Evolutionary conservation across 2,113 vertebrate species (phyloP), one percentile per base, ranked within the genome.

Genomic region (Otocyon megalotis): DNA sequence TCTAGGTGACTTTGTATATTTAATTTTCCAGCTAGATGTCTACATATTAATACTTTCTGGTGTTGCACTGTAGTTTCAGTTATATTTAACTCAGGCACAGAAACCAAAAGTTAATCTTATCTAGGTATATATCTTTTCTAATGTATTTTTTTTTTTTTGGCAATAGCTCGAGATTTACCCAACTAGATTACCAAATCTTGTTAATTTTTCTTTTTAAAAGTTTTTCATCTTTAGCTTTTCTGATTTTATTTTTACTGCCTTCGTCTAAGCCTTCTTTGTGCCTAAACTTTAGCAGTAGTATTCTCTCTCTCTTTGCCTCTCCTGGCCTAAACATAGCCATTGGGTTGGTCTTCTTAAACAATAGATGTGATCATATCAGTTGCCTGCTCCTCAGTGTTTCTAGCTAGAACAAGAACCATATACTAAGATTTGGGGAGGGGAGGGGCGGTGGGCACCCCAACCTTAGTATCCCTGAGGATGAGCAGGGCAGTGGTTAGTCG

Each of bases 141-240:
- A n/a, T 74, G 22, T 82, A 22, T 77, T 86, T 90, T 93, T 90
- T 77, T 86, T 90, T 93, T 48, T 67, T 69, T 56, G 12, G 8
- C 69, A 87, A 50, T 82, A 50, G 60, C 8, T 84, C n/a, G 56
- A 94, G 14, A 43, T 53, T 88, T 92, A 32, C 32, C 48, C 62
- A 86, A 28, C 48, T 77, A 83, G 62, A n/a, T 83, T 77, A 77
- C 13, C 43, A 72, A 14, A 22, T 91, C 67, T 71, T 63, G 26
- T 63, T 30, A 69, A 69, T 88, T 91, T 92, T 97, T 77, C 63
- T 76, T 77, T 76, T 58, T 53, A 69, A 86, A 97, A 69, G 6
- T 19, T 50, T 90, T 87, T 77, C 87, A 90, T 30, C 74, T 90
- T 76, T n/a, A n/a, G 50, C 30, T 88, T 74, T 91, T 87, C n/a